phyloP scores from a whole-genome alignment of 1,140 invertebrate genomes.

The Calephelis nemesis region DNA sequence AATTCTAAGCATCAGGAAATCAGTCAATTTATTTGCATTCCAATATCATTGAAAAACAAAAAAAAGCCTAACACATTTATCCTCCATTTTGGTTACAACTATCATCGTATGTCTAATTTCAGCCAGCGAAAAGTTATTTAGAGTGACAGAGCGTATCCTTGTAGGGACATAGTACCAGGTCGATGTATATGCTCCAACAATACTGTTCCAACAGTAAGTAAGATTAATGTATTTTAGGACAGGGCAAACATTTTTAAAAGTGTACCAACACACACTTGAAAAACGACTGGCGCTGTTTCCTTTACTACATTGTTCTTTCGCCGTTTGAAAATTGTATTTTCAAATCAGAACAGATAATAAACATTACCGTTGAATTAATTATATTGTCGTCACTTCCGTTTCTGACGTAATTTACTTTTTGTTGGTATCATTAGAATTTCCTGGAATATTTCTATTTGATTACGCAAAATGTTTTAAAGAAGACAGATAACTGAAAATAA shows the following conservation, averaged over 20 bases:
- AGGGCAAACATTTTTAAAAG: neutral
- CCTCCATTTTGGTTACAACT: too few species aligned
- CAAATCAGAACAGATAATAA: neutral
- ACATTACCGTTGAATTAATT: neutral
- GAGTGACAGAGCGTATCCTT: constrained; percentile 87
- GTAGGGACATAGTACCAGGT: constrained; percentile 83
- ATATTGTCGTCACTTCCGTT: constrained; percentile 2
- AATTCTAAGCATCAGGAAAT: too few species aligned
- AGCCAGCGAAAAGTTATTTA: constrained; percentile 80
- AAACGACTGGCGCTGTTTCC: neutral
- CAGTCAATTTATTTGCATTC: too few species aligned
- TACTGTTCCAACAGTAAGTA: constrained; percentile 87
- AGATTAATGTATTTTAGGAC: constrained; percentile 3
- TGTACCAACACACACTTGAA: too few species aligned
- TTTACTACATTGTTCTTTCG: neutral
- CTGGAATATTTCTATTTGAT: too few species aligned
- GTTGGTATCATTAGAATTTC: neutral
- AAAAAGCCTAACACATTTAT: too few species aligned
- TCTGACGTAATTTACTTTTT: constrained; percentile 6
- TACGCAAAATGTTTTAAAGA: too few species aligned
- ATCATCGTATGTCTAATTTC: too few species aligned
- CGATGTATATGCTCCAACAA: constrained; percentile 87
- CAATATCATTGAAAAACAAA: too few species aligned
- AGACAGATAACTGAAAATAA: too few species aligned
- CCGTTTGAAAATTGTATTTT: neutral